Percentiles rank a stretch among this genome's conserved stretches.
These are phyloP conservation scores for Clanis bilineata DNA, from an alignment of 2,888 invertebrate genomes.

Conservation along the genomic window DNA sequence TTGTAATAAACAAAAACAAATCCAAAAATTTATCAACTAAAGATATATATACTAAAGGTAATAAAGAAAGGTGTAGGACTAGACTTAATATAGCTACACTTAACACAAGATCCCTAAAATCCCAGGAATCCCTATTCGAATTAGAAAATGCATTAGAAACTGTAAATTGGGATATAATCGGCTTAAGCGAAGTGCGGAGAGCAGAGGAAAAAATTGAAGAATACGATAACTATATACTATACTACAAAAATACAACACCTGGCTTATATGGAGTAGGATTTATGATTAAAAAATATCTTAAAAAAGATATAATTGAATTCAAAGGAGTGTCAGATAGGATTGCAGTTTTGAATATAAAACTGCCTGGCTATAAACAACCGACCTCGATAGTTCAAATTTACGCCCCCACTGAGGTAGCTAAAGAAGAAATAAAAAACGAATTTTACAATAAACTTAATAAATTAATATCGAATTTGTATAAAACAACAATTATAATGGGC, in stretches of 20 bases:
- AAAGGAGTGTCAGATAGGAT: slow-evolving; percentile 23
- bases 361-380: slow-evolving; percentile 18
- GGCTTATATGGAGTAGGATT: slow-evolving; percentile 22
- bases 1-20: too few relatives aligned
- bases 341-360: slow-evolving; percentile 13
- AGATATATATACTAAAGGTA: not conserved
- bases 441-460: slow-evolving; percentile 15
- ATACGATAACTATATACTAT: slow-evolving; percentile 19
- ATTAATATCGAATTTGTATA: slow-evolving; percentile 7
- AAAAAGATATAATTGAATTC: slow-evolving; percentile 21
- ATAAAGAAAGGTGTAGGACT: not conserved
- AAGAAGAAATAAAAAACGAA: slow-evolving; percentile 16
- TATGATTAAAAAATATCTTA: slow-evolving; percentile 18
- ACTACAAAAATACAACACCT: slow-evolving; percentile 19
- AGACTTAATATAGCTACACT: slow-evolving; percentile 19
- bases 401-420: slow-evolving; percentile 19
- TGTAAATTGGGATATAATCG: slow-evolving; percentile 24
- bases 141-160: slow-evolving; percentile 19
- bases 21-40: not conserved
- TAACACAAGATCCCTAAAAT: slow-evolving; percentile 19
- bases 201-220: slow-evolving; percentile 16
- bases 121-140: slow-evolving; percentile 19
- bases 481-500: slow-evolving; percentile 21
- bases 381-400: slow-evolving; percentile 22
- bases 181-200: slow-evolving; percentile 16